phyloP scores from a whole-genome alignment of 2,797 vertebrate species.

The Adelosebastes latens region DNA sequence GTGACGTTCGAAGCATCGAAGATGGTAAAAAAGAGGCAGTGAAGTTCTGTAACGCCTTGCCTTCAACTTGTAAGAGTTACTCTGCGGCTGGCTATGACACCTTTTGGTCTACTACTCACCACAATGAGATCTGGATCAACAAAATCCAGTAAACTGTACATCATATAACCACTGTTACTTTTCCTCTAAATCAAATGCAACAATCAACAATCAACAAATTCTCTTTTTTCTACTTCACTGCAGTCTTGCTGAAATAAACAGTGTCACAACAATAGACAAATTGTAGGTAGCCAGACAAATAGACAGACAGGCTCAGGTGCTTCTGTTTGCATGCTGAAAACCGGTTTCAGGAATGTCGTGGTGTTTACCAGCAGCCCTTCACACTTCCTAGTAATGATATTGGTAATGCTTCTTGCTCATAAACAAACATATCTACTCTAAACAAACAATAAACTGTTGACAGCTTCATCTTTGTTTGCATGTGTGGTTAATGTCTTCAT shows the following conservation, averaged over 20 bases:
- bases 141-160: neutral
- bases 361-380: neutral
- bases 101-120: neutral
- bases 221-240: neutral
- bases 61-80: too few relatives aligned
- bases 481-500: neutral
- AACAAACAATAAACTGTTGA: neutral
- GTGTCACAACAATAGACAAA: too few relatives aligned
- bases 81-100: constrained; percentile 59
- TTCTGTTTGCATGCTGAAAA: neutral
- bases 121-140: constrained; percentile 77
- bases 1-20: rapidly evolving
- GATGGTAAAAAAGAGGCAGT: rapidly evolving
- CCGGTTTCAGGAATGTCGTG: constrained; percentile 14
- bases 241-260: neutral
- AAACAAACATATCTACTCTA: neutral
- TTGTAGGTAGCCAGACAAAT: too few relatives aligned
- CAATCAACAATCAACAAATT: neutral
- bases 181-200: neutral
- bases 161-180: neutral
- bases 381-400: neutral
- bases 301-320: neutral
- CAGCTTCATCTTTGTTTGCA: neutral
- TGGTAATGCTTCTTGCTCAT: neutral
- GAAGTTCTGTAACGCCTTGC: neutral